phyloP scores from a whole-genome alignment of 2,888 invertebrate genomes.

The Argyresthia goedartella region DNA sequence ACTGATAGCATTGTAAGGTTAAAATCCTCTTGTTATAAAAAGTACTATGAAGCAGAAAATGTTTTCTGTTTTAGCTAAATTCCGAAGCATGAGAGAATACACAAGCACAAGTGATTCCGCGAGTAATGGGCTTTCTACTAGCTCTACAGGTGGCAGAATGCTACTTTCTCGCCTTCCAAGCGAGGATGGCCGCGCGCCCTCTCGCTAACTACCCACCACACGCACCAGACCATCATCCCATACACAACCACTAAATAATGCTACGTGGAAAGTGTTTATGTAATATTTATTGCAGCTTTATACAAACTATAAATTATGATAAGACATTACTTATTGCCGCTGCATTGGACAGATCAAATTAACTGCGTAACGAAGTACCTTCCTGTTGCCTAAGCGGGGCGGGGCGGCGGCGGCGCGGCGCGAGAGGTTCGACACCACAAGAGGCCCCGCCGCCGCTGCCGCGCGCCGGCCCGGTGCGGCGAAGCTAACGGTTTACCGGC shows the following conservation, averaged over 20 bases:
- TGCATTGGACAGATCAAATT: too few species aligned
- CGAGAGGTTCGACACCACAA: background rate
- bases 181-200: background rate
- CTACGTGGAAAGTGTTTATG: background rate
- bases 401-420: background rate
- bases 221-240: background rate
- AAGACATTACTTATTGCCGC: background rate
- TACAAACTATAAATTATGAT: background rate
- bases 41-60: too few species aligned
- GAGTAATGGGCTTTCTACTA: too few species aligned
- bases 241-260: background rate
- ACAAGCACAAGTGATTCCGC: too few species aligned
- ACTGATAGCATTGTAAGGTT: too few species aligned
- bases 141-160: background rate
- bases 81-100: too few species aligned
- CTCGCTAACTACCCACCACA: background rate
- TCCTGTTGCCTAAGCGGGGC: too few species aligned
- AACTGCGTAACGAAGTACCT: too few species aligned
- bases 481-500: conserved; percentile 45
- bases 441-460: too few species aligned
- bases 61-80: too few species aligned
- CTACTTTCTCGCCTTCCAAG: background rate
- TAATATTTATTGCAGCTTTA: background rate
- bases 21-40: too few species aligned
- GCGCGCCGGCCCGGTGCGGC: conserved; percentile 7